These are phyloP conservation scores for Lagothrix lagotricha DNA, from an alignment of 2,797 vertebrate genomes.

Conservation along the genomic window DNA sequence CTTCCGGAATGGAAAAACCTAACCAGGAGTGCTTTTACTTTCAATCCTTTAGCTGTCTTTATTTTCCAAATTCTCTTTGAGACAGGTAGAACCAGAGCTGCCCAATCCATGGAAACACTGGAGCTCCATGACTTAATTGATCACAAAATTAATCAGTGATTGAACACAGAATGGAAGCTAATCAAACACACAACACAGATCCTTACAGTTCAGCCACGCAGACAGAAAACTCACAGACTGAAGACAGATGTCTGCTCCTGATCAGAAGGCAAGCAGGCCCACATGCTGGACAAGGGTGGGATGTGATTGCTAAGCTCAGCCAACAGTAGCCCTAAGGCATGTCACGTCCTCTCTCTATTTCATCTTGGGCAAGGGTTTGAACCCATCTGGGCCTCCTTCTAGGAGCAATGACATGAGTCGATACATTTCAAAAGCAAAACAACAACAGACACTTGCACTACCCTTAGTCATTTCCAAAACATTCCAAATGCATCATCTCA, in stretches of 20 bases:
- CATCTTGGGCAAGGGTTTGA: background rate
- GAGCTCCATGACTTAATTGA: background rate
- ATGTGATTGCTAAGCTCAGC: background rate
- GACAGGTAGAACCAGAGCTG: background rate
- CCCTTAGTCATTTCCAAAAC: conserved; percentile 49
- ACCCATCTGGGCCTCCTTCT: background rate
- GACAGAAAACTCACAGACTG: background rate
- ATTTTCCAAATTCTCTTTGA: conserved; percentile 13
- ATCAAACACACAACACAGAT: background rate
- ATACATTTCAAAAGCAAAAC: conserved; percentile 38
- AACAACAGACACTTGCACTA: conserved; percentile 2
- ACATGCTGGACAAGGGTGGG: background rate
- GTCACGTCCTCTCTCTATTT: background rate
- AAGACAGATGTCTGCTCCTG: background rate
- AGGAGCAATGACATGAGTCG: background rate
- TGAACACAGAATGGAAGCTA: background rate
- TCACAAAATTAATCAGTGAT: conserved; percentile 38
- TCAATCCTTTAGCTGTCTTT: background rate
- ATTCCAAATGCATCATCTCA: background rate
- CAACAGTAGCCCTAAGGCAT: background rate
- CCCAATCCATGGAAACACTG: background rate
- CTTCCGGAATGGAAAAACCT: background rate
- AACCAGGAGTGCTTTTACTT: background rate
- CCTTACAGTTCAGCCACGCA: conserved; percentile 5
- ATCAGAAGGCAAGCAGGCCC: background rate